Conservation (phyloP, 2,888 invertebrate genomes). For the Eudemis profundana region DNA sequence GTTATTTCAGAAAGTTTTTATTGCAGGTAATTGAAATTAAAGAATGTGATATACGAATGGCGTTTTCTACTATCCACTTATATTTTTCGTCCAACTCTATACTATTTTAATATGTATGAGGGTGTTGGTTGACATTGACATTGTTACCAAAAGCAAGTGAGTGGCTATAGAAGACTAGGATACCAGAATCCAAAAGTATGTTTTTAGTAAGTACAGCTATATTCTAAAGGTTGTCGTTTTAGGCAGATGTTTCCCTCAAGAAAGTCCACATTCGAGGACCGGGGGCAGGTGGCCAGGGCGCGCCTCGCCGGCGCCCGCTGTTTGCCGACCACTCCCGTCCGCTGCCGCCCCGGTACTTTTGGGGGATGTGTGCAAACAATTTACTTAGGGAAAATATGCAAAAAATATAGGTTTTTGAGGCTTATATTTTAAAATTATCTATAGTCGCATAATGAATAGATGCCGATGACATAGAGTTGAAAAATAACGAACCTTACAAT, state of each 20-base stretch:
- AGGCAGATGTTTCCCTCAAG: conserved; percentile 14
- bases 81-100: too few species aligned
- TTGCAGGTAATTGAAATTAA: too few species aligned
- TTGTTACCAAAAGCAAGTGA: too few species aligned
- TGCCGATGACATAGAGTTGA: too few species aligned
- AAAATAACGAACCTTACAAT: too few species aligned
- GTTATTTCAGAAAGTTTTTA: too few species aligned
- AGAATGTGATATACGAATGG: too few species aligned
- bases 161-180: too few species aligned
- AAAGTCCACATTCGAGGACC: not conserved
- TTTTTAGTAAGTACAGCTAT: not conserved
- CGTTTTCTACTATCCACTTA: too few species aligned
- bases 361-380: conserved; percentile 63
- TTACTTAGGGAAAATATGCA: conserved; percentile 48
- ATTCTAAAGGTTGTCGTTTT: conserved; percentile 7
- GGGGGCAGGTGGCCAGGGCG: conserved; percentile 66
- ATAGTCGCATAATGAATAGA: not conserved
- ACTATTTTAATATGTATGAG: too few species aligned
- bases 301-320: conserved; percentile 68
- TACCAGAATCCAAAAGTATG: too few species aligned
- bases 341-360: conserved; percentile 66
- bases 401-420: conserved; percentile 43
- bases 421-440: not conserved
- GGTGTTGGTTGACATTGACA: too few species aligned
- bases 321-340: conserved; percentile 75